These are phyloP conservation scores for Chrysotoxum bicinctum DNA, from an alignment of 2,888 invertebrate species.

Conservation along the genomic window DNA sequence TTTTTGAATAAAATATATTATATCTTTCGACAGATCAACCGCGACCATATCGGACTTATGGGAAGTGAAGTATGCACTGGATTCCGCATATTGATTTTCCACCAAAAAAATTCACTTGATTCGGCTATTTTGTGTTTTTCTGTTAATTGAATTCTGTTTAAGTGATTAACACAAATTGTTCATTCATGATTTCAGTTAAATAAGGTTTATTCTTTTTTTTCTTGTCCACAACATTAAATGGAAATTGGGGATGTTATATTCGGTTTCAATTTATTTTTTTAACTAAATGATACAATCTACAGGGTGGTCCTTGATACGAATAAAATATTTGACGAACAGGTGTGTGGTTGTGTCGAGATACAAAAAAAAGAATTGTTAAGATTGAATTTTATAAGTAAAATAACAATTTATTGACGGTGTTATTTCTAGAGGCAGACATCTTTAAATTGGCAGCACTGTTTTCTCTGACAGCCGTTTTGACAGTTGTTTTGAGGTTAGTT, in stretches of 20 bases:
- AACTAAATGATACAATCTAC: no score
- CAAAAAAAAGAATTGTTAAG: no score
- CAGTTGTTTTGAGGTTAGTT: no score
- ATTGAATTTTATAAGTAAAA: no score
- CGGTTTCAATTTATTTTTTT: no score
- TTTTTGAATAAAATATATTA: conserved; percentile 21
- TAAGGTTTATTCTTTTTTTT: not conserved
- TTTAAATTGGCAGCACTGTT: no score
- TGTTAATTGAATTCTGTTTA: conserved; percentile 40
- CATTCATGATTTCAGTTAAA: conserved; percentile 54
- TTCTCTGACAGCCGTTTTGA: no score
- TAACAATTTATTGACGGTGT: no score
- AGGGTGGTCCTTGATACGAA: no score
- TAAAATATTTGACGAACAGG: no score
- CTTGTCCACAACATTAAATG: not conserved
- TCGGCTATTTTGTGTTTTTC: not conserved
- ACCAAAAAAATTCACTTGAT: conserved; percentile 14
- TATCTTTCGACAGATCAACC: conserved; percentile 33
- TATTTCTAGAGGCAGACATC: no score
- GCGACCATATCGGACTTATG: conserved; percentile 6
- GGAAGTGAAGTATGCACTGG: not conserved
- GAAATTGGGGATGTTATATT: not conserved
- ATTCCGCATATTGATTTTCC: not conserved
- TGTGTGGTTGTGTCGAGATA: no score
- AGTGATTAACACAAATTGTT: conserved; percentile 46